Evolutionary conservation across 2,888 invertebrate genomes (phyloP), one percentile per base, ranked within the genome.

Genomic region (Helleia helle): DNA sequence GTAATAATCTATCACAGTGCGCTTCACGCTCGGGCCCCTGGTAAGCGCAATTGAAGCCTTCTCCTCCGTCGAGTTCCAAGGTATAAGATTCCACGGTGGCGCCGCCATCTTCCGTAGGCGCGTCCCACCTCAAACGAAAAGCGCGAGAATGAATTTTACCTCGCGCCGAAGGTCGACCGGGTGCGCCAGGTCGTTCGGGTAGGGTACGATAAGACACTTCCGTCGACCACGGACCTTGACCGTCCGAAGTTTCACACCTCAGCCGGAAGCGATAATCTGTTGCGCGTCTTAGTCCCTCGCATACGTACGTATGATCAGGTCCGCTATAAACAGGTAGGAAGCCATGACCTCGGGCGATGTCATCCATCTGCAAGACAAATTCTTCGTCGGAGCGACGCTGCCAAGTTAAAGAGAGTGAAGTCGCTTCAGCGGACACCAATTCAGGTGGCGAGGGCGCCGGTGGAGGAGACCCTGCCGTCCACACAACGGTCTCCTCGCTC

Each of bases 91-190:
- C 80, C 47, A 94, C 86, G 37, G 89, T 86, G 12, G 91, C 89
- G 29, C 94, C 94, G 28, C 94, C 94, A 53, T 88, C 88, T 57
- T 94, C 92, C 9, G 73, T 59, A 1, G 94, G 93, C 30, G 92
- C 88, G 46, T 93, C 93, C 96, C 96, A 96, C 56, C 90, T 89
- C 47, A 95, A 87, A 52, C 90, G 90, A 68, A 95, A 93, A 48
- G 89, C 88, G 51, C 92, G 90, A 41, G 95, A 89, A 70, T 93
- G 93, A 29, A 93, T 89, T 64, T 93, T 91, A 38, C 95, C 95
- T 64, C 94, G 94, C 11, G 93, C 87, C 48, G 87, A 71, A 2
- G 94, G 95, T 53, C 93, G 90, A 5, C 90, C 87, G 14, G 96
- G 96, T 39, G 91, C 86, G 0, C 88, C 87, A 2, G 96, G 96